Evolutionary conservation across 2,797 vertebrate species (phyloP).

Genomic region (Sebastes nivosus): DNA sequence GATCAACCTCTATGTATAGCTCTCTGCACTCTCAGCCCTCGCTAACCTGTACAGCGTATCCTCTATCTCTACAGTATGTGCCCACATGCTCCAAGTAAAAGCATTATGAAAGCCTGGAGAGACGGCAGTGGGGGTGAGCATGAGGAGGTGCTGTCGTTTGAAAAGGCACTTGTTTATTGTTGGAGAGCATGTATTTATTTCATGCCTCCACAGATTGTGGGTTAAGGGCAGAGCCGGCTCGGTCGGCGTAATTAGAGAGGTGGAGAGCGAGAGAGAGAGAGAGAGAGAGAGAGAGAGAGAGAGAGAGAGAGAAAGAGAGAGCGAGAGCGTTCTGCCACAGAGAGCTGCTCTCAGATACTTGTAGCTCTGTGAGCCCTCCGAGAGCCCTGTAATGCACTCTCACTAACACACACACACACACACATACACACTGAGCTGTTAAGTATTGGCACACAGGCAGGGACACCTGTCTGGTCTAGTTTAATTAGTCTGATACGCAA

Average conservation of each 20-base stretch:
- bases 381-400: conserved; percentile 50
- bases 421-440: conserved; percentile 35
- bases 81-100: conserved; percentile 37
- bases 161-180: conserved; percentile 88
- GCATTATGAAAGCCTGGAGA: conserved; percentile 46
- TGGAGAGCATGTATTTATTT: conserved; percentile 86
- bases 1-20: background rate
- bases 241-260: conserved; percentile 83
- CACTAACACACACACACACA: conserved; percentile 15
- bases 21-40: background rate
- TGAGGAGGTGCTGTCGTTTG: conserved; percentile 80
- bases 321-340: conserved; percentile 60
- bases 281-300: background rate
- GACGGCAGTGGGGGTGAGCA: conserved; percentile 53
- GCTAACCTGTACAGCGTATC: background rate
- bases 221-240: conserved; percentile 80
- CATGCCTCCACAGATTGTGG: conserved; percentile 85
- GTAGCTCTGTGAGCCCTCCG: conserved; percentile 40
- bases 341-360: conserved; percentile 67
- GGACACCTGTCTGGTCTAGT: conserved; percentile 54
- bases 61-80: background rate
- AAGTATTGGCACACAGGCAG: conserved; percentile 35
- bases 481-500: conserved; percentile 49
- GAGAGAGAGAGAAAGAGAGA: conserved; percentile 32
- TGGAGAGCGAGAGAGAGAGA: conserved; percentile 60